A percentile compares a stretch with the other conserved stretches of the same genome.
Evolutionary conservation across 2,797 vertebrate species (phyloP).

Genomic region (Kryptolebias ocellatus): DNA sequence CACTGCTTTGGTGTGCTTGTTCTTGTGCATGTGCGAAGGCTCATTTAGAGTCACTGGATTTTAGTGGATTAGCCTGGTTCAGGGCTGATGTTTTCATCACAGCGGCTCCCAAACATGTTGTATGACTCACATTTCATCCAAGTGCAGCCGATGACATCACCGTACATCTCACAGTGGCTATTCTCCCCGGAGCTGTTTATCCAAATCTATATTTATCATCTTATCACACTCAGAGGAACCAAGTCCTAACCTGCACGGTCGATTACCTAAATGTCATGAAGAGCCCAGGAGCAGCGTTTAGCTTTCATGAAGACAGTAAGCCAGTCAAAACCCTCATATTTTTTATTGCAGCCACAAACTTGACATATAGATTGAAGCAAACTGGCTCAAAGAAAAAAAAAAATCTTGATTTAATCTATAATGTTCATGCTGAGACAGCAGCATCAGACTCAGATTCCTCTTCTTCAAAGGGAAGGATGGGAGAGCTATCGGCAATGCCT

Average conservation of each 20-base stretch:
- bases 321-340: conserved; percentile 22
- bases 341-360: conserved; percentile 40
- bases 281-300: conserved; percentile 8
- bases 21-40: conserved; percentile 4
- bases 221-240: conserved; percentile 49
- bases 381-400: conserved; percentile 29
- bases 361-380: conserved; percentile 43
- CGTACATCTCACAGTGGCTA: conserved; percentile 38
- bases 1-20: conserved; percentile 13
- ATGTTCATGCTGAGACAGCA: conserved; percentile 58
- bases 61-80: conserved; percentile 68
- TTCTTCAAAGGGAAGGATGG: conserved; percentile 64
- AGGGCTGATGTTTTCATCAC: conserved; percentile 56
- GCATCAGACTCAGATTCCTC: conserved; percentile 55
- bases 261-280: conserved; percentile 45
- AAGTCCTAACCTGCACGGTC: conserved; percentile 27
- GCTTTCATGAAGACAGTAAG: conserved; percentile 22
- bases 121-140: conserved; percentile 67
- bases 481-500: conserved; percentile 35
- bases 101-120: conserved; percentile 49
- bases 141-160: conserved; percentile 63
- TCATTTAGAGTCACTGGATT: conserved; percentile 45
- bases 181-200: conserved; percentile 64
- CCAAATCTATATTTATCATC: conserved; percentile 64
- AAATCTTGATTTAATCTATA: conserved; percentile 62